phyloP scores from a whole-genome alignment of 53 echinoderm and acorn worm genomes.

The Zoroaster sp. region DNA sequence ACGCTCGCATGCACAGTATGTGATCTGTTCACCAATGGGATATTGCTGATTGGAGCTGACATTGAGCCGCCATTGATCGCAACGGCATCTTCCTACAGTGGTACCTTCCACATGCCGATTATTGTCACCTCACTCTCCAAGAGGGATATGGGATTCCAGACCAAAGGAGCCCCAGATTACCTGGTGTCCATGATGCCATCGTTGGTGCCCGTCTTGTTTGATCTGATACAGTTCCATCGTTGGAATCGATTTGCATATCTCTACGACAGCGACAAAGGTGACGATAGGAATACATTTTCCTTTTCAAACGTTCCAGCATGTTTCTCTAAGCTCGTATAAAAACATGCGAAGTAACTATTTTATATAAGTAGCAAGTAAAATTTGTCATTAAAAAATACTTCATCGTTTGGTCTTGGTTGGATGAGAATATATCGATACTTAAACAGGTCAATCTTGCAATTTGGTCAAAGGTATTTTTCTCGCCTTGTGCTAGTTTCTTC shows the following conservation, averaged over 20 bases:
- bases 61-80: slow-evolving; percentile 26
- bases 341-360: too few relatives aligned
- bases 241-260: slow-evolving; percentile 89
- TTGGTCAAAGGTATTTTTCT: too few relatives aligned
- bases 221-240: slow-evolving; percentile 62
- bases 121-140: slow-evolving; percentile 80
- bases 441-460: too few relatives aligned
- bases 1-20: slow-evolving; percentile 63
- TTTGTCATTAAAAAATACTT: too few relatives aligned
- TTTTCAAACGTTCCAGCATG: too few relatives aligned
- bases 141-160: slow-evolving; percentile 64
- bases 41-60: slow-evolving; percentile 51
- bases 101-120: slow-evolving; percentile 73
- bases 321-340: too few relatives aligned
- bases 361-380: too few relatives aligned
- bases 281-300: too few relatives aligned
- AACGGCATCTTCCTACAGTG: slow-evolving; percentile 64
- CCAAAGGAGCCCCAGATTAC: slow-evolving; percentile 39
- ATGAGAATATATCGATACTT: too few relatives aligned
- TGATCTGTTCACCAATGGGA: slow-evolving; percentile 28
- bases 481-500: too few relatives aligned
- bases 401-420: too few relatives aligned
- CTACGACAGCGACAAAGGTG: slow-evolving; percentile 80
- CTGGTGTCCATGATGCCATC: slow-evolving; percentile 86
- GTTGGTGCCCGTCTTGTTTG: slow-evolving; percentile 65